These are phyloP conservation scores for Smutsia gigantea DNA, from an alignment of 2,797 vertebrate species.

Conservation along the genomic window DNA sequence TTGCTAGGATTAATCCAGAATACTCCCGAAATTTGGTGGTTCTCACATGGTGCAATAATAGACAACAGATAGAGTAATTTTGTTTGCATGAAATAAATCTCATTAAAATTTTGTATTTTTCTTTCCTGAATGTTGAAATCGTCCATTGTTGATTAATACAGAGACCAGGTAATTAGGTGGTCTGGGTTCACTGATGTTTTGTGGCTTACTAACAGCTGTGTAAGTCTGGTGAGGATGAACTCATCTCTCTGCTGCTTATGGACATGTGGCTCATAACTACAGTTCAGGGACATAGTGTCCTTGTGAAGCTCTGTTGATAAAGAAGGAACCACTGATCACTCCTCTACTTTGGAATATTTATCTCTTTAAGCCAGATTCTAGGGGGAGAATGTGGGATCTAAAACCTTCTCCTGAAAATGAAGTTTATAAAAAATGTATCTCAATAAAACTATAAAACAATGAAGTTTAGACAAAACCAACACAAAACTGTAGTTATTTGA, in stretches of 20 bases:
- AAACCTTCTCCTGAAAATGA: not conserved
- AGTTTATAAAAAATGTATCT: not conserved
- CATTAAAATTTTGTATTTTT: not conserved
- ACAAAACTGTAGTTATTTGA: not conserved
- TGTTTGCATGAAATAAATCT: not conserved
- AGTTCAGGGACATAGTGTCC: no score
- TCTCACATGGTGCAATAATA: no score
- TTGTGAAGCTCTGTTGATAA: no score
- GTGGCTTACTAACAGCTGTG: not conserved
- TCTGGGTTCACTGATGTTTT: not conserved
- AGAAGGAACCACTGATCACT: fast-evolving
- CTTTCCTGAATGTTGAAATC: not conserved
- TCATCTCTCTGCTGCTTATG: not conserved
- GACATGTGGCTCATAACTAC: not conserved
- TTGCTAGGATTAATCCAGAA: not conserved
- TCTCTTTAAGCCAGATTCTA: not conserved
- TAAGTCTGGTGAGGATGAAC: not conserved
- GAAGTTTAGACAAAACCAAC: not conserved
- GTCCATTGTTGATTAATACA: not conserved
- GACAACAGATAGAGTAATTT: not conserved
- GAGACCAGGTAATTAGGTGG: not conserved
- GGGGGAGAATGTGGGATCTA: not conserved
- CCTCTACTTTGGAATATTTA: fast-evolving
- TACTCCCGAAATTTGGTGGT: not conserved
- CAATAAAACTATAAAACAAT: not conserved